Percentiles rank a stretch among this genome's conserved stretches.
These are phyloP conservation scores for Cyprinodon tularosa DNA, from an alignment of 2,113 vertebrate species.

Conservation along the genomic window DNA sequence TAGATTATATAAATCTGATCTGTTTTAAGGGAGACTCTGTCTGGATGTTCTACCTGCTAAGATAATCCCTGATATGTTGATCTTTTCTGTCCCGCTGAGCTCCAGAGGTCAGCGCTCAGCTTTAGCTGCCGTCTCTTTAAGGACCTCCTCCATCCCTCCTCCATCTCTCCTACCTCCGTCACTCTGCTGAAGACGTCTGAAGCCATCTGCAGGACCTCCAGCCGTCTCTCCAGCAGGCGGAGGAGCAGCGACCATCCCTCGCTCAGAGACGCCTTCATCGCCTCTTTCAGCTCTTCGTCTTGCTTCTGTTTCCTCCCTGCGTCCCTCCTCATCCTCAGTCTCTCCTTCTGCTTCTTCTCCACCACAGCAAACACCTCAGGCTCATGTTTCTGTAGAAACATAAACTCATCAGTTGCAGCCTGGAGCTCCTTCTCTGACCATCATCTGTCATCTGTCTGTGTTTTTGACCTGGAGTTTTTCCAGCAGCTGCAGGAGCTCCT, in stretches of 20 bases:
- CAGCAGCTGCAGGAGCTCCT: constrained; percentile 87
- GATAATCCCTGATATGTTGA: neutral
- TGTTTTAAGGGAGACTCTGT: no score
- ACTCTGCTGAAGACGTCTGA: constrained; percentile 85
- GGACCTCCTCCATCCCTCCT: neutral
- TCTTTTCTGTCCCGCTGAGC: neutral
- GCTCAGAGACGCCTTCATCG: constrained; percentile 86
- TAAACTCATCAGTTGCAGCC: neutral
- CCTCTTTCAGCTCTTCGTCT: constrained; percentile 79
- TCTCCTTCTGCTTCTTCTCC: constrained; percentile 78
- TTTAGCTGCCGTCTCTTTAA: neutral
- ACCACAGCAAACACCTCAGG: constrained; percentile 80
- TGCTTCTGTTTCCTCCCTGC: constrained; percentile 69
- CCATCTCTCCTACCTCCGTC: constrained; percentile 78
- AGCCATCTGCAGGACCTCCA: constrained; percentile 82
- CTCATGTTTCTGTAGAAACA: constrained; percentile 83
- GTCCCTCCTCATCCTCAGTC: constrained; percentile 54
- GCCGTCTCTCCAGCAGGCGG: constrained; percentile 81
- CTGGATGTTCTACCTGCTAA: neutral
- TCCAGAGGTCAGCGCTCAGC: no score
- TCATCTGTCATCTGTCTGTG: no score
- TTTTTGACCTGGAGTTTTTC: constrained; percentile 89
- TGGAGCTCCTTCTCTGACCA: neutral
- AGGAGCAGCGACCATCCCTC: constrained; percentile 88
- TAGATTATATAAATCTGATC: no score